A percentile compares a stretch with the other conserved stretches of the same genome.
phyloP scores from a whole-genome alignment of 2,113 vertebrate species.

The Halcyon senegalensis region DNA sequence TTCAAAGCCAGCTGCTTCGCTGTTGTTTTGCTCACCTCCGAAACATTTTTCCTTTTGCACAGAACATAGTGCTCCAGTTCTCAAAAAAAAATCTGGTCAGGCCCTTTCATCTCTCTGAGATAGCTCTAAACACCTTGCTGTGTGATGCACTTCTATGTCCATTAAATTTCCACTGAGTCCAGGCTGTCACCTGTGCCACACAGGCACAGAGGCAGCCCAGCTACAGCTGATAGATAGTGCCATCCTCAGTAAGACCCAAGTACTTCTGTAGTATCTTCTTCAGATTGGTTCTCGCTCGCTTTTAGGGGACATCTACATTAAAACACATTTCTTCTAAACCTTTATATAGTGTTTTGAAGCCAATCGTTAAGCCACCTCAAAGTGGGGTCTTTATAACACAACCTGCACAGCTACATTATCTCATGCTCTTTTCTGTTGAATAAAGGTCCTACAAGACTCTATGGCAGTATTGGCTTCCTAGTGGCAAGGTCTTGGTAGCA shows the following conservation, averaged over 20 bases:
- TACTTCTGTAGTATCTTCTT: background rate
- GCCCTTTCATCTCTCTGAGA: conserved; percentile 16
- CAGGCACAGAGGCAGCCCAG: background rate
- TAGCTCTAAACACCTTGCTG: background rate
- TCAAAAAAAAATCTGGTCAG: background rate
- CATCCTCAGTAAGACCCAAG: background rate
- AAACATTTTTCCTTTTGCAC: background rate
- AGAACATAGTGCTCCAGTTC: background rate
- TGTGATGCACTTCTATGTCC: background rate
- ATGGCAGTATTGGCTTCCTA: background rate
- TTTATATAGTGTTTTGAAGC: background rate
- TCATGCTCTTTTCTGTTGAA: background rate
- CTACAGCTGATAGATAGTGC: background rate
- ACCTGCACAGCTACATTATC: background rate
- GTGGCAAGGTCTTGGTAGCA: background rate
- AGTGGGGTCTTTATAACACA: background rate
- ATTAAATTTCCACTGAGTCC: background rate
- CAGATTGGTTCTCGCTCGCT: background rate
- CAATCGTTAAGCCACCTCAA: background rate
- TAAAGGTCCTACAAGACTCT: background rate
- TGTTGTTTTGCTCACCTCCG: background rate
- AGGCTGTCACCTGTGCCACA: background rate
- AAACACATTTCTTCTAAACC: background rate
- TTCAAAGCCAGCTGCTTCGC: background rate
- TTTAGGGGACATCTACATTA: background rate